Conservation (phyloP, 2,113 vertebrate genomes). For the Leucopsar rothschildi region DNA sequence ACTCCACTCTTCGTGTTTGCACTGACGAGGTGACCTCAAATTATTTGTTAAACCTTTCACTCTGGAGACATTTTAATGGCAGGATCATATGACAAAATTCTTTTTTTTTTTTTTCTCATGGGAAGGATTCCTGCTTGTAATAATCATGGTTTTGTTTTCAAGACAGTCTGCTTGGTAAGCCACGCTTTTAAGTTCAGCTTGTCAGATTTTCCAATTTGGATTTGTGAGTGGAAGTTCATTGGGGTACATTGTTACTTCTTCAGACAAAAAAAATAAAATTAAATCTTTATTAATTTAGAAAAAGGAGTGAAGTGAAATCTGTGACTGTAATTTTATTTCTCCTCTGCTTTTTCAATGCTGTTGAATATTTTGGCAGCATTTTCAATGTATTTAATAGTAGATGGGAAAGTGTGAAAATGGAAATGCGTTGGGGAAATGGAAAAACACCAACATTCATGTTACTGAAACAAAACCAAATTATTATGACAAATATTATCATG, state of each 20-base stretch:
- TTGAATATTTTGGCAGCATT: slow-evolving; percentile 26
- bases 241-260: neutral
- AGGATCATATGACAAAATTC: neutral
- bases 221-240: neutral
- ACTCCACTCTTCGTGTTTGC: neutral
- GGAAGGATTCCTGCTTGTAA: neutral
- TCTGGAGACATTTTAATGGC: neutral
- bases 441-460: slow-evolving; percentile 5
- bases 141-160: neutral
- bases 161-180: neutral
- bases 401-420: slow-evolving; percentile 46
- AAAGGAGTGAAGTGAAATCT: neutral
- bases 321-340: slow-evolving; percentile 16
- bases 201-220: neutral
- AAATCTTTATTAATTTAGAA: slow-evolving; percentile 21
- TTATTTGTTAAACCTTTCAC: neutral
- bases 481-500: slow-evolving; percentile 49
- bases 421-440: slow-evolving; percentile 30
- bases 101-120: neutral
- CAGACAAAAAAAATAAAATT: neutral
- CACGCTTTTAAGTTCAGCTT: neutral
- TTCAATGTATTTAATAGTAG: slow-evolving; percentile 26
- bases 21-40: neutral
- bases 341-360: neutral
- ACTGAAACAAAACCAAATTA: slow-evolving; percentile 55